Evolutionary conservation across 2,797 vertebrate species (phyloP), one percentile per base, ranked within the genome.

Genomic region (Hippocampus kuda): DNA sequence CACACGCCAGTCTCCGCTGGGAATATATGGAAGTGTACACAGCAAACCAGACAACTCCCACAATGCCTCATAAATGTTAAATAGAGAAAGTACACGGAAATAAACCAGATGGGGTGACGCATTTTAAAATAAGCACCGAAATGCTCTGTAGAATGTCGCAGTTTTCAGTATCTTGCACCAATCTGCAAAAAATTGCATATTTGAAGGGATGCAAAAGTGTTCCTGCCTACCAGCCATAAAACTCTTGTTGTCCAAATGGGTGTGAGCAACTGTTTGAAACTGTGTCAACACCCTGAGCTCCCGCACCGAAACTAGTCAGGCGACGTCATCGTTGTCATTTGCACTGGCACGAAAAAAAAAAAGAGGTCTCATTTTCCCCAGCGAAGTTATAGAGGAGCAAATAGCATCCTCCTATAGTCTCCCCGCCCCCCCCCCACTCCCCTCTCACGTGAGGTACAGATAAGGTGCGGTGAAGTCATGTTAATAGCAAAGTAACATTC

Each of bases 221-320:
- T 61, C 30, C 60, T 75, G 79, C 72, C 67, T 53, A 65, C 59
- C 54, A 63, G 75, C 71, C 65, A 72, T 68, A 60, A 38, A 38
- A 70, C 68, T 66, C 20, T 9, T 76, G 65, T 84, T 71, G 71
- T 79, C 62, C 75, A 70, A 81, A 74, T 38, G 75, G 77, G 78
- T 79, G 75, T 72, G 78, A 81, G 77, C 77, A 73, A 78, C 78
- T 78, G 73, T 77, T 76, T 16, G 74, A 76, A 73, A 79, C 81
- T 82, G 72, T 70, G 75, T 80, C 76, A 74, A 77, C 65, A 72
- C 53, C 60, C 67, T 62, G 51, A 72, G 69, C 68, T 46, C 75
- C 68, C 51, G 53, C 53, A 69, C 68, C 70, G 54, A 76, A 46
- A 49, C 60, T 61, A 38, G 70, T 56, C 66, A 26, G 68, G 78